Percentiles rank a stretch among this genome's conserved stretches.
These are phyloP conservation scores for Gortyna flavago DNA, from an alignment of 2,888 invertebrate genomes.

Conservation along the genomic window DNA sequence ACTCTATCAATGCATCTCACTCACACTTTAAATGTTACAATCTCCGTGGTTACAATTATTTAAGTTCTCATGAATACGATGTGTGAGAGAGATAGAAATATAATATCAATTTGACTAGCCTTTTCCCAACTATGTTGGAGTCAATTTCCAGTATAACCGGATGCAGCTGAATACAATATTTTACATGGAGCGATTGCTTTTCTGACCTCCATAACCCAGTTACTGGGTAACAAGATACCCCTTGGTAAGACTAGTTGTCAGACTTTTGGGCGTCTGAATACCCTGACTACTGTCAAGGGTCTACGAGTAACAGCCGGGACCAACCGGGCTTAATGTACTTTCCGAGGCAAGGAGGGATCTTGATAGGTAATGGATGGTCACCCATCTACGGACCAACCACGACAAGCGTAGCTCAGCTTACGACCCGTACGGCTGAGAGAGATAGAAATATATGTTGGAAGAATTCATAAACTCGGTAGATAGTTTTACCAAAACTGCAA, in stretches of 20 bases:
- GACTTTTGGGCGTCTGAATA: too few species aligned
- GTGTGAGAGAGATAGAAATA: neutral
- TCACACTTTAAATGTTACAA: neutral
- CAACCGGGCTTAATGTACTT: neutral
- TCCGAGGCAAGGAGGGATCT: too few species aligned
- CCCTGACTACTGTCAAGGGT: too few species aligned
- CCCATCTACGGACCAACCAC: neutral
- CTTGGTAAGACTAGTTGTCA: too few species aligned
- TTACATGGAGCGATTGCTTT: too few species aligned
- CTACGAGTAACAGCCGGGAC: neutral
- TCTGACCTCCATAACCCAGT: neutral
- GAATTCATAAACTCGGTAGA: constrained; percentile 9
- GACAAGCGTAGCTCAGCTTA: neutral
- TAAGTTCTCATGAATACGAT: neutral
- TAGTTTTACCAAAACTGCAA: constrained; percentile 41
- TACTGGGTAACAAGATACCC: neutral
- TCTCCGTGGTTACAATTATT: neutral
- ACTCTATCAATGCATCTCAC: constrained; percentile 8
- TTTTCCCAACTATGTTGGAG: neutral
- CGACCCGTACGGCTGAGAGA: neutral
- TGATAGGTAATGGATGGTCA: neutral
- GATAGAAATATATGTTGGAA: neutral
- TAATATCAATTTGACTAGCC: neutral
- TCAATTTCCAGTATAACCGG: too few species aligned
- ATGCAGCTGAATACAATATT: too few species aligned